A percentile compares a stretch with the other conserved stretches of the same genome.
Conservation (phyloP, 2,113 vertebrate species). For the Chrysochloris asiatica region DNA sequence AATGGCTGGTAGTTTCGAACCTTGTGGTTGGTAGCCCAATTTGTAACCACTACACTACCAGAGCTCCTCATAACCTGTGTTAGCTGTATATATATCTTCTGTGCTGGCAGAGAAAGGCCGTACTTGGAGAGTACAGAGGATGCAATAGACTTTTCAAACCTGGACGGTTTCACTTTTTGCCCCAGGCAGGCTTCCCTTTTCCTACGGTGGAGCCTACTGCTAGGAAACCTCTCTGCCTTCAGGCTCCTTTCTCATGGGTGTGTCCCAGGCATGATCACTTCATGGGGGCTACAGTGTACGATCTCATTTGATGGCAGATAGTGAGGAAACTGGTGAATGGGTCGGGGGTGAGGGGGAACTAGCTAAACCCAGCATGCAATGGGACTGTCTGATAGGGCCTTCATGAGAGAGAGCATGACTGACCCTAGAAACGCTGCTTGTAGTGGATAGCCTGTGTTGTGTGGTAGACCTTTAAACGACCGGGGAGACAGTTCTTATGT, state of each 20-base stretch:
- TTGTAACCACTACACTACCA: too few species aligned
- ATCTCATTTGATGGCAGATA: background rate
- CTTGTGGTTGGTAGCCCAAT: too few species aligned
- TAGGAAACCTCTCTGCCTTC: background rate
- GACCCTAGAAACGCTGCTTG: background rate
- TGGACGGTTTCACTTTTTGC: background rate
- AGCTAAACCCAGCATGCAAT: background rate
- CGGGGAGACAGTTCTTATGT: background rate
- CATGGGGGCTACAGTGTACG: background rate
- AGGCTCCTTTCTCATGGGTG: background rate
- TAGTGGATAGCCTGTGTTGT: background rate
- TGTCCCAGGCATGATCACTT: background rate
- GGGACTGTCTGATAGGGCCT: background rate
- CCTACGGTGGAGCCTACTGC: background rate
- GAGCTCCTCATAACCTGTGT: too few species aligned
- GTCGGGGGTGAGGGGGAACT: background rate
- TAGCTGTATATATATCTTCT: background rate
- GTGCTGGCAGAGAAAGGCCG: background rate
- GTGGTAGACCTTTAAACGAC: background rate
- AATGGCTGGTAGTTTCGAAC: too few species aligned
- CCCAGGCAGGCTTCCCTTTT: background rate
- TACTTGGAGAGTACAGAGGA: background rate
- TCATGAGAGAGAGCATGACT: background rate
- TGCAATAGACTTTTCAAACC: rapidly evolving
- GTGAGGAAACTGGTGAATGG: background rate